Evolutionary conservation across 1,140 invertebrate genomes (phyloP).

Genomic region (Chymomyza costata): DNA sequence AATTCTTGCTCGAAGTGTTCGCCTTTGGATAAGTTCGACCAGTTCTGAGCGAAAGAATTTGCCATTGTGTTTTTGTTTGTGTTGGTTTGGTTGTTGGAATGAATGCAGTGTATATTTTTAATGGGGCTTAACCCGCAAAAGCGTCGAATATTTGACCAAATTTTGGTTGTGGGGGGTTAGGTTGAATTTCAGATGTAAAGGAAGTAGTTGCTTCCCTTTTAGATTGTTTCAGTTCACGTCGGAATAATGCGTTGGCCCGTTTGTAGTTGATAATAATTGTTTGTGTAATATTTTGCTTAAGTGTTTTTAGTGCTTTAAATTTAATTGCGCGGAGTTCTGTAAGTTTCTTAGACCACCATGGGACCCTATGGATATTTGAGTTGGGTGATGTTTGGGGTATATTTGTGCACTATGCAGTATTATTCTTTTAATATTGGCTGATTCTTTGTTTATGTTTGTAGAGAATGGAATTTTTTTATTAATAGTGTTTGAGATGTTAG

Average conservation of each 20-base stretch:
- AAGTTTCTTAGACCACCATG: conserved; percentile 5
- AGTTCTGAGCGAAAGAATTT: not conserved
- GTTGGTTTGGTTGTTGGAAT: not conserved
- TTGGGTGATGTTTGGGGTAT: conserved; percentile 5
- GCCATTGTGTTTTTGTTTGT: not conserved
- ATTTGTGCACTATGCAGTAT: conserved; percentile 3
- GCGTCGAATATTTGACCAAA: conserved; percentile 5
- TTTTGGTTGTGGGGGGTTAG: conserved; percentile 6
- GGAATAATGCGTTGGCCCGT: conserved; percentile 8
- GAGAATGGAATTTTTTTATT: not conserved
- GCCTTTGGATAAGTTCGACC: too few relatives aligned
- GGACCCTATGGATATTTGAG: not conserved
- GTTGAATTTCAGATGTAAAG: not conserved
- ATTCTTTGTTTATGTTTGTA: conserved; percentile 10
- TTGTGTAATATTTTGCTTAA: conserved; percentile 5
- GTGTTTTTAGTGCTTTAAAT: not conserved
- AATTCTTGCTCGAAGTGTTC: not conserved
- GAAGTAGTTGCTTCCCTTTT: not conserved
- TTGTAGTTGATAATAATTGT: conserved; percentile 6
- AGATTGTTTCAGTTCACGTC: conserved; percentile 1
- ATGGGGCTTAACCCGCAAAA: conserved; percentile 7
- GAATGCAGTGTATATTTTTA: conserved; percentile 3
- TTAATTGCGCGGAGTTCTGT: conserved; percentile 7
- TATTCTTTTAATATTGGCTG: conserved; percentile 8
- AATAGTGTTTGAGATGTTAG: not conserved